Evolutionary conservation across 1,140 invertebrate species (phyloP).

Genomic region (Meteorus sp.): DNA sequence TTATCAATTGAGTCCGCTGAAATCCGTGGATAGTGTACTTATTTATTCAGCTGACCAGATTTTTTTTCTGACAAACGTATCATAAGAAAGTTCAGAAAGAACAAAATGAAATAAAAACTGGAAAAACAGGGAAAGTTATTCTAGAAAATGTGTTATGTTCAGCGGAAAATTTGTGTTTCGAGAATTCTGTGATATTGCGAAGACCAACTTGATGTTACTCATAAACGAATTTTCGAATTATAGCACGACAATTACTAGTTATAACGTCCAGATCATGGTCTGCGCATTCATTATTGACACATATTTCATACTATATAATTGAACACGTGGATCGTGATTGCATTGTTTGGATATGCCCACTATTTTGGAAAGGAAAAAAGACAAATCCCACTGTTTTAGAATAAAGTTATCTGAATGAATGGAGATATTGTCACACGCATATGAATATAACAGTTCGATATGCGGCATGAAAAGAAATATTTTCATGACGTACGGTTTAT

Average conservation of each 20-base stretch:
- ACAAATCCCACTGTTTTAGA: no score
- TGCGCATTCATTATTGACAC: conserved; percentile 11
- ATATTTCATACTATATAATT: background rate
- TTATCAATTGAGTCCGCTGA: background rate
- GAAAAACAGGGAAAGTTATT: conserved; percentile 29
- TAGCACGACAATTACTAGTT: conserved; percentile 29
- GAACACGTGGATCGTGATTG: background rate
- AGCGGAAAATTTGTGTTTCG: no score
- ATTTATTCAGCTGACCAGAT: conserved; percentile 7
- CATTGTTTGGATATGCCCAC: no score
- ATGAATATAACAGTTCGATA: no score
- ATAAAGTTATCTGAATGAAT: no score
- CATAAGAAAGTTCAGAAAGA: no score
- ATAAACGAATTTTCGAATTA: conserved; percentile 41
- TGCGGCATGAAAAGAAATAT: no score
- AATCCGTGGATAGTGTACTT: background rate
- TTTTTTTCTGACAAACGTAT: conserved; percentile 1
- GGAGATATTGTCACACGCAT: no score
- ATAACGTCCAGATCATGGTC: conserved; percentile 10
- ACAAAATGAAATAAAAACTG: background rate
- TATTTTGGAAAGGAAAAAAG: no score
- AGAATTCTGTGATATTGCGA: conserved; percentile 57
- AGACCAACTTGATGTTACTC: conserved; percentile 47
- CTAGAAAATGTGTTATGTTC: no score
- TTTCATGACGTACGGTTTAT: no score